Evolutionary conservation across 2,888 invertebrate species (phyloP), one percentile per base, ranked within the genome.

Genomic region (Aleiodes alternator): DNA sequence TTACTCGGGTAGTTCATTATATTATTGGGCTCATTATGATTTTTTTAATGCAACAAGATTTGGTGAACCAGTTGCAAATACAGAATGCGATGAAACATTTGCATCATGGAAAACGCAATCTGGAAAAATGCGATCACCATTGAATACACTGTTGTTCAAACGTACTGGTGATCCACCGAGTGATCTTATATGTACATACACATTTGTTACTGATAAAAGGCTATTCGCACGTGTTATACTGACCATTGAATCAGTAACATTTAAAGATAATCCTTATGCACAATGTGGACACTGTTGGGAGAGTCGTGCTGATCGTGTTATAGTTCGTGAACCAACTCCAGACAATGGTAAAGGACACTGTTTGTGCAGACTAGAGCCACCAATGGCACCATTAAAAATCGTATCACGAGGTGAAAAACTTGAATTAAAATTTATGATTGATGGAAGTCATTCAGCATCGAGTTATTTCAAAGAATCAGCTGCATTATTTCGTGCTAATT

Each of bases 11-110:
- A 96, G 96, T n/a, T 97, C 97, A 0, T 91, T 97, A 12, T 97
- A 97, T 90, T 97, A 97, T 88, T 97, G 97, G 97, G 97, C 97
- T 0, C 97, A 97, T 87, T 97, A 97, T 86, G 97, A 97, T 86
- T 97, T 97, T 91, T 97, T 97, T 90, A 97, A 97, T 89, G 96
- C 96, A 84, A 96, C 96, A 0, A 94, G 95, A 70, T 94, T 95
- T 80, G 97, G 97, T 0, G 96, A 95, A 79, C 94, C 95, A 0
- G 95, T 97, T 23, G 0, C 92, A 93, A 79, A 77, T 56, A 96
- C 96, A 0, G 93, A 94, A 4, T 97, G 97, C 86, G 97, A 97
- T 84, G 96, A 97, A 87, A 94, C 95, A 1, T 96, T 97, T 86
- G 94, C 95, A 9, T 95, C 96, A 0, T 97, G 96, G 96, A 94